Evolutionary conservation across 2,113 vertebrate genomes (phyloP), one percentile per base, ranked within the genome.

Genomic region (Tragulus kanchil): DNA sequence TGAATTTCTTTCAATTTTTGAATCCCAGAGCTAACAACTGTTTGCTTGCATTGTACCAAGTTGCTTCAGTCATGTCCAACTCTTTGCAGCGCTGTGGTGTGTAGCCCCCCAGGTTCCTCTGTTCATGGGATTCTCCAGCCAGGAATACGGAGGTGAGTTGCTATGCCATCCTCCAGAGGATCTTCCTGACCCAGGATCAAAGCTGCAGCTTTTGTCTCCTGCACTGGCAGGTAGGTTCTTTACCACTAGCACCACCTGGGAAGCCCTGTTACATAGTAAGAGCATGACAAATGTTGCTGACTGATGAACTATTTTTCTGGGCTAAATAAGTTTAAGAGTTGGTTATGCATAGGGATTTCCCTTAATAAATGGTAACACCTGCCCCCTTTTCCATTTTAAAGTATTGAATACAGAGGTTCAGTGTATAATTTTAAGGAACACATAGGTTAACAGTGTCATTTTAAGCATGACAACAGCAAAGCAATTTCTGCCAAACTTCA

Each of bases 401-500:
- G 28, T 75, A 36, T 54, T 36, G 16, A 81, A n/a, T 6, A 81
- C 5, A n/a, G 54, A 83, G n/a, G 13, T 58, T 67, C 56, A 5
- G 4, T 42, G 15, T 75, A n/a, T 31, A 6, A 88, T 77, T 73
- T 85, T 93, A 82, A 67, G 64, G 14, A 83, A 67, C 3, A 85
- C 5, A 36, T 48, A 83, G 23, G 10, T 75, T 81, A 61, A 5
- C 3, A 23, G 25, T 75, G 56, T 36, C 11, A 90, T 81, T 78
- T 90, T 93, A 85, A 87, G 25, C 36, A 88, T 36, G 36, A 56
- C 85, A 90, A 86, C 21, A 64, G 50, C 6, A 86, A 87, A 71
- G 81, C 56, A 97, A 59, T 85, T 90, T 87, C 21, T 42, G 26
- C 21, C 36, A 17, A 69, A 62, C 17, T 45, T 67, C 58, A 54